Evolutionary conservation across 2,888 invertebrate genomes (phyloP).

Genomic region (Caenorhabditis sinica): DNA sequence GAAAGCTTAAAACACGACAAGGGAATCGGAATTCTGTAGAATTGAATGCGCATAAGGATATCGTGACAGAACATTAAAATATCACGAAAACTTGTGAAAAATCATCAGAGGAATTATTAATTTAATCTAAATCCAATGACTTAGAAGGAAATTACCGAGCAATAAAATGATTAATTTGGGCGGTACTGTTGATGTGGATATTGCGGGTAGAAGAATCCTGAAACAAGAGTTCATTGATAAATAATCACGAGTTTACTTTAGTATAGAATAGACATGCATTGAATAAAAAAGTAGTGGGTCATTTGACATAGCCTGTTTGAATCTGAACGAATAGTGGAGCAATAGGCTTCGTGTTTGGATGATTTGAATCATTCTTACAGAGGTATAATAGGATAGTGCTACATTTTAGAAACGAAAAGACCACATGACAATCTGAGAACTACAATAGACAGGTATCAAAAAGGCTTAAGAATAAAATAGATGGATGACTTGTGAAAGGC

Average conservation of each 20-base stretch:
- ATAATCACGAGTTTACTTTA: not conserved
- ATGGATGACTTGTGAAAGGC: too few relatives aligned
- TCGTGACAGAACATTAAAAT: not conserved
- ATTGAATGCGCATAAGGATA: not conserved
- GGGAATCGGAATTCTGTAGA: too few relatives aligned
- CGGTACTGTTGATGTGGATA: slow-evolving; percentile 27
- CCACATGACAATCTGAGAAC: not conserved
- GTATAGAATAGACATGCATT: not conserved
- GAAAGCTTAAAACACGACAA: slow-evolving; percentile 5
- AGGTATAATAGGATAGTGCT: not conserved
- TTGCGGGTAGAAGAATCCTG: slow-evolving; percentile 31
- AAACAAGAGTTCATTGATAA: not conserved
- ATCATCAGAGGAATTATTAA: not conserved
- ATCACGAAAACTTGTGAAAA: not conserved
- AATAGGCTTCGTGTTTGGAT: not conserved
- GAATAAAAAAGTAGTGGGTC: not conserved
- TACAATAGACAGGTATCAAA: not conserved
- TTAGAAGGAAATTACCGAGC: not conserved
- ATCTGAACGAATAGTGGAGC: not conserved
- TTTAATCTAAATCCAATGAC: too few relatives aligned
- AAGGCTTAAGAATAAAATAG: not conserved
- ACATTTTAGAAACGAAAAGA: not conserved
- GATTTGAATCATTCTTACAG: not conserved
- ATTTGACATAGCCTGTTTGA: slow-evolving; percentile 1
- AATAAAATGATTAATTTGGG: slow-evolving; percentile 3